These are phyloP conservation scores for Channa striata DNA, from an alignment of 2,797 vertebrate genomes.

Conservation along the genomic window DNA sequence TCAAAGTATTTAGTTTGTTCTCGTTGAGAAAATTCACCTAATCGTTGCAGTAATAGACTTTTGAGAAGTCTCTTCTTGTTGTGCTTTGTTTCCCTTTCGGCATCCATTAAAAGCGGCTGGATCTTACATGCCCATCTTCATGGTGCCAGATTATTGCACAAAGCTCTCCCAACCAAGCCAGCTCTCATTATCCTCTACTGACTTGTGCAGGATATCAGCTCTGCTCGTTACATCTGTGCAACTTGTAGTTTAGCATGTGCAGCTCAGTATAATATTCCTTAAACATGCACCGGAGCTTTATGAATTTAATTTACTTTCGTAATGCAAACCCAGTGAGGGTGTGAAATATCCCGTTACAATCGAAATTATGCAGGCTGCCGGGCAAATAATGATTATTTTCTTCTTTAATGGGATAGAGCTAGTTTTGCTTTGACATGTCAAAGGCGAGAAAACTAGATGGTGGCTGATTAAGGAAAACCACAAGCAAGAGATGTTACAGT, in stretches of 20 bases:
- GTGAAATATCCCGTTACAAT: slow-evolving; percentile 65
- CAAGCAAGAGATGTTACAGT: slow-evolving; percentile 13
- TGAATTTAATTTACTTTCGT: slow-evolving; percentile 48
- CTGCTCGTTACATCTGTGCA: slow-evolving; percentile 56
- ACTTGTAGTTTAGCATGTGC: slow-evolving; percentile 34
- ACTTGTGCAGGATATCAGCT: slow-evolving; percentile 47
- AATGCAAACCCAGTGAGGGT: slow-evolving; percentile 46
- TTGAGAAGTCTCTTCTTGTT: too few species aligned
- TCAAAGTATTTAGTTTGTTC: too few species aligned
- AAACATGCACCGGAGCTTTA: slow-evolving; percentile 61
- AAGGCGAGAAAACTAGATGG: slow-evolving; percentile 32
- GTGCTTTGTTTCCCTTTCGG: slow-evolving; percentile 7
- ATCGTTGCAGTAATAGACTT: too few species aligned
- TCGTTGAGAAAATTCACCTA: too few species aligned
- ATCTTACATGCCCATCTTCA: slow-evolving; percentile 4
- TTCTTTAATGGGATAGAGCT: not conserved
- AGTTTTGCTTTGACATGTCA: slow-evolving; percentile 32
- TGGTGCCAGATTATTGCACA: slow-evolving; percentile 33
- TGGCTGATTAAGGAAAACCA: slow-evolving; percentile 36
- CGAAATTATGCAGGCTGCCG: slow-evolving; percentile 38
- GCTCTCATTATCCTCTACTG: slow-evolving; percentile 33
- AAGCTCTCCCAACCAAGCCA: slow-evolving; percentile 30
- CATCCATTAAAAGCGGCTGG: slow-evolving; percentile 7
- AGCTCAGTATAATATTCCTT: slow-evolving; percentile 51
- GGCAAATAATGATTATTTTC: slow-evolving; percentile 16